These are phyloP conservation scores for Mus minutoides DNA, from an alignment of 2,797 vertebrate genomes.

Conservation along the genomic window DNA sequence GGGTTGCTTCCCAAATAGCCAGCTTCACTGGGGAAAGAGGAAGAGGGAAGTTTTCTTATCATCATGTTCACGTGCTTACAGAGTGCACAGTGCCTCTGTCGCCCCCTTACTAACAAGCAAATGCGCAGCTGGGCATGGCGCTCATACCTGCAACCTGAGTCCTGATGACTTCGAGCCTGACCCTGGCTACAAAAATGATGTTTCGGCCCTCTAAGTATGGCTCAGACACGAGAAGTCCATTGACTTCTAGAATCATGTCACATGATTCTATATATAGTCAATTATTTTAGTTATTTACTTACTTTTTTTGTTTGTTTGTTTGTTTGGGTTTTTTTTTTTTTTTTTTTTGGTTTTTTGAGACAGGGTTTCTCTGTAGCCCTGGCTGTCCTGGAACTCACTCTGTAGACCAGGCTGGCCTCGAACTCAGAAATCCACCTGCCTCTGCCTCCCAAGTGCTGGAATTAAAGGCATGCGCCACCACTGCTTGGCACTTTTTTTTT, in stretches of 20 bases:
- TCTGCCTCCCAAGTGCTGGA: too few species aligned
- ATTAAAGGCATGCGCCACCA: too few species aligned
- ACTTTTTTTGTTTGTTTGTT: too few species aligned
- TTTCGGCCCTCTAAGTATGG: not conserved
- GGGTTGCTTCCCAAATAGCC: constrained; percentile 96
- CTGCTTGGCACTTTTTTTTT: too few species aligned
- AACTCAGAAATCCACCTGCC: too few species aligned
- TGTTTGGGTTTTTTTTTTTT: too few species aligned
- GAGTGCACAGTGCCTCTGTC: not conserved
- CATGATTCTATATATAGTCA: not conserved
- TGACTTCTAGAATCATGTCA: too few species aligned
- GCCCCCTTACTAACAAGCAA: not conserved
- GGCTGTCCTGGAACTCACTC: too few species aligned
- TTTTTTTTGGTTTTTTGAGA: too few species aligned
- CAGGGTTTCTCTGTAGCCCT: too few species aligned
- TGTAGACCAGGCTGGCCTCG: too few species aligned
- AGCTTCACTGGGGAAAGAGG: constrained; percentile 92
- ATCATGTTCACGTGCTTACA: not conserved
- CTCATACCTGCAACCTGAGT: not conserved
- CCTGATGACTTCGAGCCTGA: not conserved
- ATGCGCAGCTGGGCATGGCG: not conserved
- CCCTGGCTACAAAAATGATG: not conserved
- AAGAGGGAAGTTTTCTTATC: constrained; percentile 39
- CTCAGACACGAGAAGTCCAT: not conserved
- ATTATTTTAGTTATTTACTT: not conserved